Conservation (phyloP, 2,888 invertebrate species). For the Sesamia inferens region DNA sequence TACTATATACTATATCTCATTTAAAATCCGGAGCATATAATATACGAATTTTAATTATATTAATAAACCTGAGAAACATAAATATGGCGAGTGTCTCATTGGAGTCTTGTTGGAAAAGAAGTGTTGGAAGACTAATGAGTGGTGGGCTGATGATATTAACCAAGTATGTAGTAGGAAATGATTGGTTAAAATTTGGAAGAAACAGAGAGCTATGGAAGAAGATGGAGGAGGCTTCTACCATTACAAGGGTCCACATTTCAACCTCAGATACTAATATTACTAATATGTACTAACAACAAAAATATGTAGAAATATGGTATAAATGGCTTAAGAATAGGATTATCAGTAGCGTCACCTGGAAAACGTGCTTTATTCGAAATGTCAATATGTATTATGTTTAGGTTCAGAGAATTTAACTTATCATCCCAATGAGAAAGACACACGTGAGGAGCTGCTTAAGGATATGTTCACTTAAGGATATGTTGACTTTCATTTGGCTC, state of each 20-base stretch:
- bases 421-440: conserved; percentile 23
- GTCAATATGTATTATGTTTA: conserved; percentile 31
- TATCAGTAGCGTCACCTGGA: conserved; percentile 7
- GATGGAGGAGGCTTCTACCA: too few species aligned
- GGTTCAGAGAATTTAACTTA: conserved; percentile 23
- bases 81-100: not conserved
- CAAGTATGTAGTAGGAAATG: too few species aligned
- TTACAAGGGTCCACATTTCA: too few species aligned
- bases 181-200: too few species aligned
- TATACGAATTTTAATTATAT: too few species aligned
- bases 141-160: too few species aligned
- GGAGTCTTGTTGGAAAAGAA: too few species aligned
- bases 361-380: conserved; percentile 20
- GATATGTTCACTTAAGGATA: not conserved
- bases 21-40: not conserved
- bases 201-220: too few species aligned
- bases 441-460: conserved; percentile 28
- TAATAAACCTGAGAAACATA: not conserved
- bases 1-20: not conserved
- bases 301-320: too few species aligned
- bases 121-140: too few species aligned
- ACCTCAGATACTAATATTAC: too few species aligned
- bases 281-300: too few species aligned
- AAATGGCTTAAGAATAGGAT: not conserved
- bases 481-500: conserved; percentile 36